phyloP scores from a whole-genome alignment of 1,140 invertebrate species.

The Formica exsecta region DNA sequence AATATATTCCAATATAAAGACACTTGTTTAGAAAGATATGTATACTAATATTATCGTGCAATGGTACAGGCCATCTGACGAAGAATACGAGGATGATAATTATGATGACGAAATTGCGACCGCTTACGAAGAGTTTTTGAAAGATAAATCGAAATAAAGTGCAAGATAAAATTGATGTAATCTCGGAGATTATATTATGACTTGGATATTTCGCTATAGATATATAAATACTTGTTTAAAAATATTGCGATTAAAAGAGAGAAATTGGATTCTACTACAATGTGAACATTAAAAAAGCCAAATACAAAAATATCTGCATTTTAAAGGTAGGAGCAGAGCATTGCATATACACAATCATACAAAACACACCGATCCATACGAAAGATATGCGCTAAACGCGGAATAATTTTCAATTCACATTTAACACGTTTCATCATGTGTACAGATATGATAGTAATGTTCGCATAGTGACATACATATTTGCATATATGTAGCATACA shows the following conservation, averaged over 20 bases:
- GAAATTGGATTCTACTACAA: background rate
- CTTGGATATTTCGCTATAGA: constrained; percentile 4
- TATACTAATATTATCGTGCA: background rate
- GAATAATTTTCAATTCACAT: background rate
- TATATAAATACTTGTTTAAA: constrained; percentile 3
- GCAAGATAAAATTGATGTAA: background rate
- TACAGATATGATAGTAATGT: constrained; percentile 23
- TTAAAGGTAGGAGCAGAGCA: background rate
- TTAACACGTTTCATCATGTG: constrained; percentile 7
- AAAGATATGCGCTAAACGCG: constrained; percentile 3
- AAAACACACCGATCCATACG: background rate
- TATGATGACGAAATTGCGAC: constrained; percentile 81
- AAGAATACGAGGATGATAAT: constrained; percentile 75
- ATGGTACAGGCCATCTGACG: constrained; percentile 63
- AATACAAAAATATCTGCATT: constrained; percentile 3
- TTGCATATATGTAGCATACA: constrained; percentile 14
- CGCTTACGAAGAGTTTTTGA: constrained; percentile 84
- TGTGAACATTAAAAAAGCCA: background rate
- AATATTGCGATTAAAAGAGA: background rate
- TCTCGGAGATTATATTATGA: background rate
- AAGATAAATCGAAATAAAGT: constrained; percentile 60
- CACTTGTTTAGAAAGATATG: constrained; percentile 3
- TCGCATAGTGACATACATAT: background rate
- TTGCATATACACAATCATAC: background rate
- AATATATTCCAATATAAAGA: background rate